phyloP scores from a whole-genome alignment of 1,140 invertebrate species.

The Batillaria attramentaria region DNA sequence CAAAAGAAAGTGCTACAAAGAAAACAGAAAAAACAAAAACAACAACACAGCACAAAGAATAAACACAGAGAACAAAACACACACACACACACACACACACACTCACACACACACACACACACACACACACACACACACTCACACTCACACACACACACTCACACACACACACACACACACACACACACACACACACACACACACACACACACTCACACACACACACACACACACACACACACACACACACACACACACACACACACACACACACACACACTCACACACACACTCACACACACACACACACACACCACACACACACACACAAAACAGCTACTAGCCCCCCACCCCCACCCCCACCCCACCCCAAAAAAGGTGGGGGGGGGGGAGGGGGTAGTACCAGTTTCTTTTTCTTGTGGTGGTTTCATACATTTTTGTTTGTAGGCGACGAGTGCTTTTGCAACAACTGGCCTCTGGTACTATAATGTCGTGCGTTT shows the following conservation, averaged over 20 bases:
- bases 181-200: constrained; percentile 17
- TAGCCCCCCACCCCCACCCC: background rate
- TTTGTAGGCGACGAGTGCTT: too few relatives aligned
- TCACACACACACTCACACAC: background rate
- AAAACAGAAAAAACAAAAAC: background rate
- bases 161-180: background rate
- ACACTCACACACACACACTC: background rate
- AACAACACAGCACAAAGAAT: background rate
- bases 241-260: background rate
- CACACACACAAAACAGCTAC: background rate
- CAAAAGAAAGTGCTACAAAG: background rate
- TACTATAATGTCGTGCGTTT: too few relatives aligned
- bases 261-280: constrained; percentile 7
- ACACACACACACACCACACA: background rate
- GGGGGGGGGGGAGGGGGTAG: too few relatives aligned
- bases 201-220: constrained; percentile 12
- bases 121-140: background rate
- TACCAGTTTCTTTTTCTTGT: too few relatives aligned
- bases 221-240: constrained; percentile 4
- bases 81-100: background rate
- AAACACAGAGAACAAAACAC: background rate
- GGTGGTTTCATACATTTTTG: too few relatives aligned
- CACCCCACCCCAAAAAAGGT: background rate
- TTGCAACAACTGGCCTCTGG: too few relatives aligned
- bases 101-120: background rate